A percentile compares a stretch with the other conserved stretches of the same genome.
Conservation (phyloP, 1,140 invertebrate species). For the Hyles euphorbiae region DNA sequence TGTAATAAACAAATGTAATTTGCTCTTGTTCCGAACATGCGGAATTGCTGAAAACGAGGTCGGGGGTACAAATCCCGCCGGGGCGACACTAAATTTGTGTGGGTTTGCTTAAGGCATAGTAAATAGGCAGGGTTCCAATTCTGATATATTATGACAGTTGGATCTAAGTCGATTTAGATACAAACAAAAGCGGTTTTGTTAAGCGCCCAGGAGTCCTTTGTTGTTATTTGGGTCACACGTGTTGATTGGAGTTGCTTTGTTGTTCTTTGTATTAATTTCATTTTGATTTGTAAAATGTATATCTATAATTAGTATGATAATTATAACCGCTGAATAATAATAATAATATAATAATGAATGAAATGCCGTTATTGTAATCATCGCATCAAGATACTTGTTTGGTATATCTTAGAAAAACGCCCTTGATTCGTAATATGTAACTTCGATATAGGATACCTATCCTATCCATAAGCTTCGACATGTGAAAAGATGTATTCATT, state of each 20-base stretch:
- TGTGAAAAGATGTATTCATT: no score
- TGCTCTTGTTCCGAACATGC: slow-evolving; percentile 6
- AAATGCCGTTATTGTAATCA: not conserved
- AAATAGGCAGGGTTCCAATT: slow-evolving; percentile 10
- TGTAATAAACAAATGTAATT: slow-evolving; percentile 4
- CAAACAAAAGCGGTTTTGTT: no score
- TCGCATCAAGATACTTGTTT: not conserved
- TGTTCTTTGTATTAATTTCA: no score
- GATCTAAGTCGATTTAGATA: not conserved
- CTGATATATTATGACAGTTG: slow-evolving; percentile 9
- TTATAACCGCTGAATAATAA: no score
- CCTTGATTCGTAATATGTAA: not conserved
- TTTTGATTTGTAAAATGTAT: no score
- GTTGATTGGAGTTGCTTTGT: no score
- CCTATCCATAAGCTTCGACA: no score
- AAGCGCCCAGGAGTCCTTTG: no score
- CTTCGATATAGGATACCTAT: no score
- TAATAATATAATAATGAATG: no score
- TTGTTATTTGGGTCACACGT: no score
- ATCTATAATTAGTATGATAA: no score
- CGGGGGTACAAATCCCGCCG: not conserved
- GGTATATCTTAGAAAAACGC: not conserved
- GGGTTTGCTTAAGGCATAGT: slow-evolving; percentile 10
- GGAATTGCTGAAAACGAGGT: slow-evolving; percentile 6
- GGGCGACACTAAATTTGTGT: slow-evolving; percentile 12